Conservation (phyloP, 2,113 vertebrate genomes). For the Cygnus atratus region DNA sequence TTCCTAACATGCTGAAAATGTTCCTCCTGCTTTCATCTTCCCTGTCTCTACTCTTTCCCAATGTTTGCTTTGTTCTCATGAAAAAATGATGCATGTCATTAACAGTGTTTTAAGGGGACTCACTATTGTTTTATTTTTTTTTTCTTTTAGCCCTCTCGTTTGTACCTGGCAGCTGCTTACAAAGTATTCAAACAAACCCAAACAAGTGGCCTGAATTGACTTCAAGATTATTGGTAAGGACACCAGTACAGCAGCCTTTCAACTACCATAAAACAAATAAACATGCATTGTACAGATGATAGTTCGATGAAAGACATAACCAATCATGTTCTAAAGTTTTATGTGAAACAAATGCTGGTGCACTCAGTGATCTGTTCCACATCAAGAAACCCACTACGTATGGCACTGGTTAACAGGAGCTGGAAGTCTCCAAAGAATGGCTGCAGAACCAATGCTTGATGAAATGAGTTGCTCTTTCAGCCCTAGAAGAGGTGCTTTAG, state of each 20-base stretch:
- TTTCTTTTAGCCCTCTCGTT: neutral
- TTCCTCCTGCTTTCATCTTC: slow-evolving; percentile 42
- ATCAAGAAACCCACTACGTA: neutral
- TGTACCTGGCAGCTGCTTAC: neutral
- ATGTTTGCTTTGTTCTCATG: slow-evolving; percentile 18
- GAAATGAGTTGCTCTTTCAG: neutral
- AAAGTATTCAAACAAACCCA: neutral
- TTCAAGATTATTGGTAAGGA: neutral
- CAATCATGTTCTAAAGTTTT: neutral
- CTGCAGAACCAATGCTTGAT: neutral
- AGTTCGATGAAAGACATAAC: neutral
- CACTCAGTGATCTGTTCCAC: neutral
- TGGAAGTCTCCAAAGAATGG: neutral
- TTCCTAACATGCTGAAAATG: slow-evolving; percentile 48
- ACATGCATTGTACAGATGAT: neutral
- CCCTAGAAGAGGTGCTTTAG: neutral
- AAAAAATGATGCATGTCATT: slow-evolving; percentile 24
- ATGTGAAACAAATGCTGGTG: neutral
- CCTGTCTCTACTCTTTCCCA: neutral
- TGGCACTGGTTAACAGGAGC: neutral
- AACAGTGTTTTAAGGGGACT: slow-evolving; percentile 15
- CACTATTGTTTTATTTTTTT: neutral
- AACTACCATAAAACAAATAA: neutral
- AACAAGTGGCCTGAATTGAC: neutral
- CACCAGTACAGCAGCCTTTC: neutral